A percentile compares a stretch with the other conserved stretches of the same genome.
These are phyloP conservation scores for Siderastrea radians DNA, from an alignment of 92 coral and sea anemone genomes.

Conservation along the genomic window DNA sequence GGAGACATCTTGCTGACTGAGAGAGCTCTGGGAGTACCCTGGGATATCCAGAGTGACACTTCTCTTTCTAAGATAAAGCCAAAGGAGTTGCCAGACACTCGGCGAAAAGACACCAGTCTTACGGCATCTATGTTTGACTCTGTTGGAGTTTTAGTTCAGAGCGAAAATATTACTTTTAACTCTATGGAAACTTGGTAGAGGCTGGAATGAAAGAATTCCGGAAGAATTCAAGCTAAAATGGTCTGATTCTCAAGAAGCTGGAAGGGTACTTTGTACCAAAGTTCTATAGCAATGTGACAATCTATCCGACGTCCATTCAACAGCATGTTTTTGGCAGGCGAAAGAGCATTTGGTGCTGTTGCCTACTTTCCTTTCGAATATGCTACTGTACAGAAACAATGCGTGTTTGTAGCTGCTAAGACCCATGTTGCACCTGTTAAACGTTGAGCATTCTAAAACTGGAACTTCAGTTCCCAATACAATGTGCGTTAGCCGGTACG, in stretches of 20 bases:
- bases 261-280: constrained; percentile 25
- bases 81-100: constrained; percentile 31
- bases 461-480: constrained; percentile 7
- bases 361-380: constrained; percentile 47
- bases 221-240: constrained; percentile 34
- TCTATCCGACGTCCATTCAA: constrained; percentile 15
- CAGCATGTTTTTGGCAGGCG: constrained; percentile 48
- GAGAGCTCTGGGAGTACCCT: constrained; percentile 21
- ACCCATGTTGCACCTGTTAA: constrained; percentile 36
- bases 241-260: neutral
- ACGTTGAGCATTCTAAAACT: constrained; percentile 40
- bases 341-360: constrained; percentile 40
- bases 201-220: constrained; percentile 59
- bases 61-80: constrained; percentile 8
- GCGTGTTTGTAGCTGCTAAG: constrained; percentile 35
- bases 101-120: constrained; percentile 9
- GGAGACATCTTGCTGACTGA: no score
- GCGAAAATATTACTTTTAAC: constrained; percentile 33
- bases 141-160: constrained; percentile 38
- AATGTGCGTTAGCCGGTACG: neutral
- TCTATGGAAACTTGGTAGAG: constrained; percentile 14
- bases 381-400: constrained; percentile 9
- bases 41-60: neutral
- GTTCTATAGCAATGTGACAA: neutral
- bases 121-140: constrained; percentile 50